A percentile compares a stretch with the other conserved stretches of the same genome.
phyloP scores from a whole-genome alignment of 2,888 invertebrate genomes.

The Andrena camellia region DNA sequence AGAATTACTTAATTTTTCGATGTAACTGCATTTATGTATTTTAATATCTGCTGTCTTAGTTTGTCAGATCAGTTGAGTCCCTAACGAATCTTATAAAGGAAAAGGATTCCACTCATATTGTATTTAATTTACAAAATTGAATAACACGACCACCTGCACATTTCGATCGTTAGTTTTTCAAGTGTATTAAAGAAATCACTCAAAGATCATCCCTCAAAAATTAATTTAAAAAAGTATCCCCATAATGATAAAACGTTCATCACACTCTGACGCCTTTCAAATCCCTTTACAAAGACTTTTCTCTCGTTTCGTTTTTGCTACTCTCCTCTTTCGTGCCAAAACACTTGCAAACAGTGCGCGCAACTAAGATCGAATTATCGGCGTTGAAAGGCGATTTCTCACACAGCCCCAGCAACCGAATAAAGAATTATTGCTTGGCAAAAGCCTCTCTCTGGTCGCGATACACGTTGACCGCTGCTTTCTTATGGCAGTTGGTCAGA shows the following conservation, averaged over 20 bases:
- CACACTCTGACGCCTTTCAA: not conserved
- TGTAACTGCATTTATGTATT: too few relatives aligned
- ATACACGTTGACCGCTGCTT: slow-evolving; percentile 4
- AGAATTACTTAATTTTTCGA: too few relatives aligned
- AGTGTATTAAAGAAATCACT: too few relatives aligned
- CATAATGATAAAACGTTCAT: not conserved
- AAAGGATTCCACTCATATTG: too few relatives aligned
- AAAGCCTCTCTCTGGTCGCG: not conserved
- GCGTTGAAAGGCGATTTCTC: slow-evolving; percentile 19
- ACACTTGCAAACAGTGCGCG: not conserved
- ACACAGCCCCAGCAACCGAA: not conserved
- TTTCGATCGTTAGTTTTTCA: too few relatives aligned
- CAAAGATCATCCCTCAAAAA: too few relatives aligned
- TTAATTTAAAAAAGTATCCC: not conserved
- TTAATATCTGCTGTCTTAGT: too few relatives aligned
- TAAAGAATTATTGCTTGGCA: slow-evolving; percentile 47
- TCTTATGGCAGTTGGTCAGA: slow-evolving; percentile 30
- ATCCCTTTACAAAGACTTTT: not conserved
- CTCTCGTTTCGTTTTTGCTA: not conserved
- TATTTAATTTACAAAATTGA: too few relatives aligned
- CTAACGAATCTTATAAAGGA: too few relatives aligned
- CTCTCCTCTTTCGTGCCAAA: not conserved
- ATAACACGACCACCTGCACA: too few relatives aligned
- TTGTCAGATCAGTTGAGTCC: too few relatives aligned
- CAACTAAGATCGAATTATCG: slow-evolving; percentile 29